phyloP scores from a whole-genome alignment of 2,888 invertebrate species.

The Anthrax anthrax region DNA sequence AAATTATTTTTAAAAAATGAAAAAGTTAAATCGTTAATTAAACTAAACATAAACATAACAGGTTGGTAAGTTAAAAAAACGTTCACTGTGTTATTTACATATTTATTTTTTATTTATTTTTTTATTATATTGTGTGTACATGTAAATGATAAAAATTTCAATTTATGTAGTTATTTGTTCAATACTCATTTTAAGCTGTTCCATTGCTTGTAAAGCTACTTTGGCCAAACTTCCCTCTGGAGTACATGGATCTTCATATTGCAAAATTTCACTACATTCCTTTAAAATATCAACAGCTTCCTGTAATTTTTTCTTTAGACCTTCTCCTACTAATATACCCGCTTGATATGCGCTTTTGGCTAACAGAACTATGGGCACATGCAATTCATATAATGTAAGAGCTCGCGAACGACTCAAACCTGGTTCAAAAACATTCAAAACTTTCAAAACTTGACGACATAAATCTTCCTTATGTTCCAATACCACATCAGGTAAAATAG shows the following conservation, averaged over 20 bases:
- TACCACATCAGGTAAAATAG: constrained; percentile 56
- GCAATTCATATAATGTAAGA: constrained; percentile 65
- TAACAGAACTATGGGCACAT: constrained; percentile 58
- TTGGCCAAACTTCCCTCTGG: constrained; percentile 28
- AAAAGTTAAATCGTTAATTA: too few relatives aligned
- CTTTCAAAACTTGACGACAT: constrained; percentile 50
- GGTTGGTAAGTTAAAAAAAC: too few relatives aligned
- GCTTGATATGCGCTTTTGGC: constrained; percentile 49
- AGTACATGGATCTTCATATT: constrained; percentile 43
- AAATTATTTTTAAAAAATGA: too few relatives aligned
- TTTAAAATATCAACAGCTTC: constrained; percentile 49
- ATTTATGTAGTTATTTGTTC: too few relatives aligned
- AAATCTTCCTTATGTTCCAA: constrained; percentile 61
- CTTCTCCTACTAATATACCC: constrained; percentile 42
- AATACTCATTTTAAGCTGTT: constrained; percentile 24
- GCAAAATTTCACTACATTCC: constrained; percentile 49
- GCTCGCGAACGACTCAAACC: constrained; percentile 65
- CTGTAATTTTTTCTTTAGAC: constrained; percentile 46
- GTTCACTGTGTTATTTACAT: too few relatives aligned
- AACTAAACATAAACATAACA: too few relatives aligned
- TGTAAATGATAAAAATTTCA: too few relatives aligned
- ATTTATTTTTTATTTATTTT: too few relatives aligned
- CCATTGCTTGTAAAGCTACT: constrained; percentile 25
- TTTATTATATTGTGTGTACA: too few relatives aligned
- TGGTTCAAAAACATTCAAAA: constrained; percentile 60